Evolutionary conservation across 2,113 vertebrate species (phyloP), one percentile per base, ranked within the genome.

Genomic region (Ammodytes marinus): DNA sequence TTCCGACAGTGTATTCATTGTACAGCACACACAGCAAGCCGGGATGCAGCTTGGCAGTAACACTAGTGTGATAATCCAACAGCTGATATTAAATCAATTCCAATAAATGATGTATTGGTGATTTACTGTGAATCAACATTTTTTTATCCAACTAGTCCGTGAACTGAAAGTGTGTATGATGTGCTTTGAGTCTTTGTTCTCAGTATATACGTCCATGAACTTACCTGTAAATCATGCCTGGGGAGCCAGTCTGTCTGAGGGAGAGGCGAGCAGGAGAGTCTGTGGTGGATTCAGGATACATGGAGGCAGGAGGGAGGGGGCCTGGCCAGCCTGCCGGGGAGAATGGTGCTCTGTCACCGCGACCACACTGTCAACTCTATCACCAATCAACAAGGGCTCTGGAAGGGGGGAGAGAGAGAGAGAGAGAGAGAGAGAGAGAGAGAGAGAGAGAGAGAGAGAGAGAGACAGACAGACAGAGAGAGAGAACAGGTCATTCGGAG

Each of bases 241-340:
- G 98, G 53, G 98, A 99, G 95, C 97, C 98, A 0, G 97, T 97
- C 95, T 98, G 98, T 87, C 98, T 94, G 88, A 97, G 96, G 9
- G 98, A 99, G 91, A 99, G 97, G 93, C 98, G 97, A 85, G 98
- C 98, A 0, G 98, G 98, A 72, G 98, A 99, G 95, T 99, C 98
- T 50, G 98, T 98, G 89, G 98, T 99, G 37, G 98, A 99, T 97
- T 99, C 98, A 11, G 98, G 98, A 97, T 99, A 99, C 98, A 99
- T 99, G 96, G 96, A 95, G 97, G 94, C 85, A 90, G 95, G 89
- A 88, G 85, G 88, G 85, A 83, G 74, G 83, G 92, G 88, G 78
- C 66, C 77, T 72, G 90, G 93, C 92, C 90, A 92, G 92, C 92
- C 94, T 94, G 92, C 92, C 86, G 43, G 89, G 83, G 86, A 27